Evolutionary conservation across 2,888 invertebrate species (phyloP).

Genomic region (Oscheius myriophilus): DNA sequence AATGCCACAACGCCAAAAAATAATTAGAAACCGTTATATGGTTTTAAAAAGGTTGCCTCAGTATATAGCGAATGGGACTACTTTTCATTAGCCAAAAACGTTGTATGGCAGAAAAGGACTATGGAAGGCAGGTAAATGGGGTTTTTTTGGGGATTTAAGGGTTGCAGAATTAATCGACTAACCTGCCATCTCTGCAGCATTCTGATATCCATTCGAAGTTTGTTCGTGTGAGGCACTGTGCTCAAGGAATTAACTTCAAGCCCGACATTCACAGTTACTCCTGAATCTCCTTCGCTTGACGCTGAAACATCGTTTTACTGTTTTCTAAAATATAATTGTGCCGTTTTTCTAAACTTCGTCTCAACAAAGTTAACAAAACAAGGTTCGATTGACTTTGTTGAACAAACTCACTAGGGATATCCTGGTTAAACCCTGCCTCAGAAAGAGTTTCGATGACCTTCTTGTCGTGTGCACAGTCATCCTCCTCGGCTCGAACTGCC

Average conservation of each 20-base stretch:
- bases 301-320: background rate
- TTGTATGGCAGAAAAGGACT: too few relatives aligned
- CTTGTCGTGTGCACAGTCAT: constrained; percentile 18
- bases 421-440: constrained; percentile 8
- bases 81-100: too few relatives aligned
- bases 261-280: constrained; percentile 9
- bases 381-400: too few relatives aligned
- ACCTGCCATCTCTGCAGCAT: constrained; percentile 24
- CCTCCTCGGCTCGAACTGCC: background rate
- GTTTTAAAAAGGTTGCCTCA: too few relatives aligned
- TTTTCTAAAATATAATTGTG: background rate
- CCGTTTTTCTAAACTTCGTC: too few relatives aligned
- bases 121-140: too few relatives aligned
- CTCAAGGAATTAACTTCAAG: constrained; percentile 22
- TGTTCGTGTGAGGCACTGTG: constrained; percentile 26
- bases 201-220: constrained; percentile 20
- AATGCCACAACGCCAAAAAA: too few relatives aligned
- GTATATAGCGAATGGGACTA: too few relatives aligned
- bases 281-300: constrained; percentile 9
- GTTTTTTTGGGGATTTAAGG: too few relatives aligned
- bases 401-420: constrained; percentile 15
- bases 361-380: too few relatives aligned
- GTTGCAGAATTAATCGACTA: too few relatives aligned
- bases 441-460: constrained; percentile 21
- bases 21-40: too few relatives aligned